These are phyloP conservation scores for Parochlus steinenii DNA, from an alignment of 2,888 invertebrate genomes.

Conservation along the genomic window DNA sequence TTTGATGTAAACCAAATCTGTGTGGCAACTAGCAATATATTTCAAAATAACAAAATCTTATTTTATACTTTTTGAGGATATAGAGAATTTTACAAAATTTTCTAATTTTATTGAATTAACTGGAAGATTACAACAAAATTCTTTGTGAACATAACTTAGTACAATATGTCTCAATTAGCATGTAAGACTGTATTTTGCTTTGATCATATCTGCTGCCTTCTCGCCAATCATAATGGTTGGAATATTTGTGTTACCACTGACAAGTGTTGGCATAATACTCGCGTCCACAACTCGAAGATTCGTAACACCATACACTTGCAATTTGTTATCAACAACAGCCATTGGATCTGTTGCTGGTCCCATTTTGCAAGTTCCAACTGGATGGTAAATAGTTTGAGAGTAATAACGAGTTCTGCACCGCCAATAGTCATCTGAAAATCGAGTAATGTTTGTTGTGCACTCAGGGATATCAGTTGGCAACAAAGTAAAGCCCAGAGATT, in stretches of 20 bases:
- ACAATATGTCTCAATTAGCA: too few species aligned
- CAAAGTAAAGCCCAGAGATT: constrained; percentile 48
- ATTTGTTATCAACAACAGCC: constrained; percentile 66
- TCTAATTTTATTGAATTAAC: too few species aligned
- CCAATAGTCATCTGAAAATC: constrained; percentile 63
- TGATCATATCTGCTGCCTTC: constrained; percentile 76
- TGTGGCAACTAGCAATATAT: too few species aligned
- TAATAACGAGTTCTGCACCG: constrained; percentile 76
- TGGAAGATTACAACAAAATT: too few species aligned
- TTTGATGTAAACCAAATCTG: too few species aligned
- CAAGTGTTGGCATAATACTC: constrained; percentile 71
- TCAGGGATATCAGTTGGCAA: constrained; percentile 60
- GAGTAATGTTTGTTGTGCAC: constrained; percentile 45
- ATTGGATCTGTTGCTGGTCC: constrained; percentile 71
- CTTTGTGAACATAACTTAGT: too few species aligned
- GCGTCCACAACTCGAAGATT: constrained; percentile 73
- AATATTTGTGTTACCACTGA: constrained; percentile 75
- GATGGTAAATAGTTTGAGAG: constrained; percentile 72
- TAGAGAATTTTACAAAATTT: too few species aligned
- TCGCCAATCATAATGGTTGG: constrained; percentile 82
- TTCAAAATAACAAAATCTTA: too few species aligned
- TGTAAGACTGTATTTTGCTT: constrained; percentile 64
- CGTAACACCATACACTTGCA: constrained; percentile 62
- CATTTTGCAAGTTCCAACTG: constrained; percentile 79
- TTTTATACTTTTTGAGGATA: too few species aligned